phyloP scores from a whole-genome alignment of 2,888 invertebrate genomes.

The Pyrgus malvae region DNA sequence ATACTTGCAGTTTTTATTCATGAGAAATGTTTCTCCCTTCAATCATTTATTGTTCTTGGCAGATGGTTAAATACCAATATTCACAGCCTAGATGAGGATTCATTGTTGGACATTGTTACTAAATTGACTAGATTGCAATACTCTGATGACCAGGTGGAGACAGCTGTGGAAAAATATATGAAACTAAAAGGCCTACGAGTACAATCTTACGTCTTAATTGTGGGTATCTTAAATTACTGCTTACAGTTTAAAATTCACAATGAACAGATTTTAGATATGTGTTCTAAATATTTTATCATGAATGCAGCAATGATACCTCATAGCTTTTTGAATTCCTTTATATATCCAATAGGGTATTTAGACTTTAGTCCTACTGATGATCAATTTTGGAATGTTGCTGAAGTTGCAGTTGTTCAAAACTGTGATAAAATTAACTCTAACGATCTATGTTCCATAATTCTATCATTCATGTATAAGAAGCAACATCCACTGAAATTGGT shows the following conservation, averaged over 20 bases:
- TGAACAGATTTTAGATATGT: slow-evolving; percentile 78
- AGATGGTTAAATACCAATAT: slow-evolving; percentile 84
- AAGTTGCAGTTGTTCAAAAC: slow-evolving; percentile 75
- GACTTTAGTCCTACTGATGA: slow-evolving; percentile 73
- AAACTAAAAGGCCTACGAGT: slow-evolving; percentile 74
- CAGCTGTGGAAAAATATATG: slow-evolving; percentile 83
- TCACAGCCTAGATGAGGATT: slow-evolving; percentile 81
- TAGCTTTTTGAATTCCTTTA: slow-evolving; percentile 78
- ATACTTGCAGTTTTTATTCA: slow-evolving; percentile 67
- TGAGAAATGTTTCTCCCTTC: slow-evolving; percentile 64
- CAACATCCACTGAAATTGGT: slow-evolving; percentile 83
- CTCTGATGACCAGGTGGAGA: slow-evolving; percentile 79
- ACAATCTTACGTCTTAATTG: slow-evolving; percentile 78
- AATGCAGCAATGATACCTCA: slow-evolving; percentile 72
- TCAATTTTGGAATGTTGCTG: slow-evolving; percentile 82
- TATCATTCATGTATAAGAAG: slow-evolving; percentile 84
- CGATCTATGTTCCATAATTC: slow-evolving; percentile 82
- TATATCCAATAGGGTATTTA: slow-evolving; percentile 84
- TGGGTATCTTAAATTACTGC: slow-evolving; percentile 83
- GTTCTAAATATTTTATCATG: slow-evolving; percentile 79
- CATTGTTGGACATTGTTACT: slow-evolving; percentile 76
- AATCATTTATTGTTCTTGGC: slow-evolving; percentile 63
- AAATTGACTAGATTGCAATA: slow-evolving; percentile 80
- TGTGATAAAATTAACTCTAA: slow-evolving; percentile 81
- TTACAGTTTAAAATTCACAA: slow-evolving; percentile 82